Conservation (phyloP, 2,113 vertebrate species). For the Pseudolaguvia tuberculata region DNA sequence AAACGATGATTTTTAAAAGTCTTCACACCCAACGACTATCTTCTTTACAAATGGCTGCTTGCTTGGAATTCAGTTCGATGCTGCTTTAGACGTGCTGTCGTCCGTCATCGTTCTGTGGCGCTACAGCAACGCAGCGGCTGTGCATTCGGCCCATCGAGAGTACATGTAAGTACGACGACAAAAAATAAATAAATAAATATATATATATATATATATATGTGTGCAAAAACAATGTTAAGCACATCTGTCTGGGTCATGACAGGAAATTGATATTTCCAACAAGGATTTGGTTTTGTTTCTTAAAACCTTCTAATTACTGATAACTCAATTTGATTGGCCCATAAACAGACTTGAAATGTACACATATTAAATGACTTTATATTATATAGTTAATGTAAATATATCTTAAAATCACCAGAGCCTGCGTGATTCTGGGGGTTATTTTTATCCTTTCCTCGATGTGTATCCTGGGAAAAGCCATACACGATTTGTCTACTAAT, state of each 20-base stretch:
- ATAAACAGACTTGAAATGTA: no score
- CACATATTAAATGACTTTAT: no score
- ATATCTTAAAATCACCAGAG: slow-evolving; percentile 69
- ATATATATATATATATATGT: no score
- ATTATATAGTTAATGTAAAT: slow-evolving; percentile 2
- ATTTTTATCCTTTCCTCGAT: slow-evolving; percentile 91
- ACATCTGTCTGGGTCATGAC: no score
- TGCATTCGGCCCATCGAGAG: slow-evolving; percentile 94
- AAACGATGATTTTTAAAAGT: no score
- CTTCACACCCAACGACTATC: no score
- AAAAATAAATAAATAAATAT: no score
- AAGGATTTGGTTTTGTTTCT: no score
- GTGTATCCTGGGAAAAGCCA: slow-evolving; percentile 94
- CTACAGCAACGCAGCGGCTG: slow-evolving; percentile 95
- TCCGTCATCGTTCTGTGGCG: slow-evolving; percentile 95
- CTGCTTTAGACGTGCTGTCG: slow-evolving; percentile 89
- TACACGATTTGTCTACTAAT: slow-evolving; percentile 84
- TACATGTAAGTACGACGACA: slow-evolving; percentile 91
- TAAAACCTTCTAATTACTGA: background rate
- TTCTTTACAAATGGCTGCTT: slow-evolving; percentile 21
- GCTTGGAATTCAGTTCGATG: slow-evolving; percentile 82
- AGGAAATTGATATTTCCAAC: background rate
- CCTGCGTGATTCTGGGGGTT: slow-evolving; percentile 88
- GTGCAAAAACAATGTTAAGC: background rate
- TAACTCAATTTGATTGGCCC: no score